Evolutionary conservation across 2,113 vertebrate species (phyloP).

Genomic region (Actenoides hombroni): DNA sequence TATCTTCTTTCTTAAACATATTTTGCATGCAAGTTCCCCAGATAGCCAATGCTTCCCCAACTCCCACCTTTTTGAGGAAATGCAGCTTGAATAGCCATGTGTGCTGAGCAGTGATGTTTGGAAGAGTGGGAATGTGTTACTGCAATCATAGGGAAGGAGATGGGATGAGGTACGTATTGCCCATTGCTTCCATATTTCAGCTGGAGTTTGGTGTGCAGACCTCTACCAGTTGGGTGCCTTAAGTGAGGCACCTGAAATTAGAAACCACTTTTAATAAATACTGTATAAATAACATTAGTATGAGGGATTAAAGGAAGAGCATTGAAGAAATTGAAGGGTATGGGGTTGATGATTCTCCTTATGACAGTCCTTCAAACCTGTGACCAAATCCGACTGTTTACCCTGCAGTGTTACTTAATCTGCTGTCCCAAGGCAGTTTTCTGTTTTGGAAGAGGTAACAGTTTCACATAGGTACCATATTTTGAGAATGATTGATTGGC

Average conservation of each 20-base stretch:
- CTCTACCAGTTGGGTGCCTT: background rate
- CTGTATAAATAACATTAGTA: slow-evolving; percentile 57
- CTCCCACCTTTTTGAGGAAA: background rate
- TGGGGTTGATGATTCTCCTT: background rate
- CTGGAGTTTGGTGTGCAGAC: background rate
- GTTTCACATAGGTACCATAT: slow-evolving; percentile 60
- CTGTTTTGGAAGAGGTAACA: slow-evolving; percentile 30
- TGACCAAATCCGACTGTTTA: background rate
- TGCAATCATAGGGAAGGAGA: background rate
- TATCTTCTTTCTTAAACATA: background rate
- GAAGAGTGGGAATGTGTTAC: background rate
- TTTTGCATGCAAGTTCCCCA: background rate
- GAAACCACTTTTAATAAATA: slow-evolving; percentile 40
- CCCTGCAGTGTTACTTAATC: background rate
- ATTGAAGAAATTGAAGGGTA: slow-evolving; percentile 38
- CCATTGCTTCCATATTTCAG: background rate
- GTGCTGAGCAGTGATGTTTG: background rate
- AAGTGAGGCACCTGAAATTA: slow-evolving; percentile 20
- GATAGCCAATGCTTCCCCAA: background rate
- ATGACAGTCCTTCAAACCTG: background rate
- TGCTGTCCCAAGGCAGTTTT: slow-evolving; percentile 23
- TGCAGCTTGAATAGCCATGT: background rate
- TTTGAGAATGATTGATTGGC: slow-evolving; percentile 37
- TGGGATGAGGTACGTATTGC: background rate
- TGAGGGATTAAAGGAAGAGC: slow-evolving; percentile 42